Percentiles rank a stretch among this genome's conserved stretches.
phyloP scores from a whole-genome alignment of 2,888 invertebrate genomes.

The Bellardia bayeri region DNA sequence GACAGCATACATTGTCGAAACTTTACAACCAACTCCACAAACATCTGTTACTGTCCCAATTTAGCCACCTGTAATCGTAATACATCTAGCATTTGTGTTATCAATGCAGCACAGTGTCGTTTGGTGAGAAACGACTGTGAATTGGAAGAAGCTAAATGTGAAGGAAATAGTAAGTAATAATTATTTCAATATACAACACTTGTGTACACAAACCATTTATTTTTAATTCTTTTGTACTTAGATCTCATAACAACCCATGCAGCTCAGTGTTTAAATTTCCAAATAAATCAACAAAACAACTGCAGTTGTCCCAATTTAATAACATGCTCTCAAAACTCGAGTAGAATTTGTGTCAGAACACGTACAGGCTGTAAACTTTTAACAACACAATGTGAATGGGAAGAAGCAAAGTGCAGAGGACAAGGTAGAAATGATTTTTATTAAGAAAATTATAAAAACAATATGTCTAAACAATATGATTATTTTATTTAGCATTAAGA shows the following conservation, averaged over 20 bases:
- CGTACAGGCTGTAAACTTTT: conserved; percentile 49
- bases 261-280: conserved; percentile 53
- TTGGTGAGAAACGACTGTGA: conserved; percentile 53
- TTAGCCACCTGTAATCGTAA: conserved; percentile 37
- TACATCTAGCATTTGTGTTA: conserved; percentile 34
- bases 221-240: conserved; percentile 10
- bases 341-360: conserved; percentile 33
- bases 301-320: conserved; percentile 55
- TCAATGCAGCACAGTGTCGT: conserved; percentile 24
- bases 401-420: conserved; percentile 50
- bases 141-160: conserved; percentile 47
- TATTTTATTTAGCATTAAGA: conserved; percentile 13
- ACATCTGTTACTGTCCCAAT: conserved; percentile 31
- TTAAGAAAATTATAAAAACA: too few relatives aligned
- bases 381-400: conserved; percentile 36
- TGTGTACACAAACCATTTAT: conserved; percentile 33
- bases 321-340: conserved; percentile 30
- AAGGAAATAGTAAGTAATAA: conserved; percentile 41
- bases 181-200: conserved; percentile 20
- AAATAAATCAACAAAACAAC: conserved; percentile 38
- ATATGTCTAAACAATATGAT: neutral
- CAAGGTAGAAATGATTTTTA: conserved; percentile 16
- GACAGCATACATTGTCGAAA: conserved; percentile 32
- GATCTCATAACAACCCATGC: conserved; percentile 17
- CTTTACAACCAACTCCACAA: neutral